phyloP scores from a whole-genome alignment of 1,140 invertebrate genomes.

The Cydia pomonella region DNA sequence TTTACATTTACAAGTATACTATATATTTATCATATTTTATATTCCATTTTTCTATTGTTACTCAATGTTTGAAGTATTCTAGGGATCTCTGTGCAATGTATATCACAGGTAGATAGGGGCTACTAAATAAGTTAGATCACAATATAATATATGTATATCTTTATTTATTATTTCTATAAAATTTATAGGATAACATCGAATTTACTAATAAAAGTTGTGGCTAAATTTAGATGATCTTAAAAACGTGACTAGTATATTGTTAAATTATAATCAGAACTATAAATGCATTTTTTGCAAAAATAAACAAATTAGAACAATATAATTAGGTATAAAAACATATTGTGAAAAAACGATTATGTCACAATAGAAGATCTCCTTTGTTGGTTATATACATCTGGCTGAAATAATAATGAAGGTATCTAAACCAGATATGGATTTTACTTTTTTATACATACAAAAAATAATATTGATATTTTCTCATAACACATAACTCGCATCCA shows the following conservation, averaged over 20 bases:
- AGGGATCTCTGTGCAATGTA: slow-evolving; percentile 5
- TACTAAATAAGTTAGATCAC: background rate
- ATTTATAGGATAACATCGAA: slow-evolving; percentile 23
- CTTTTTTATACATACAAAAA: background rate
- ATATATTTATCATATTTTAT: background rate
- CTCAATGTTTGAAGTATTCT: background rate
- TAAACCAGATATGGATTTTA: too few species aligned
- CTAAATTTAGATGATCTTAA: background rate
- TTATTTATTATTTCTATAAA: background rate
- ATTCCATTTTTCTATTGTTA: background rate
- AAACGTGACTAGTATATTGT: background rate
- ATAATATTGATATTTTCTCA: too few species aligned
- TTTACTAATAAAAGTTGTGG: slow-evolving; percentile 25
- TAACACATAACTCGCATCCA: too few species aligned
- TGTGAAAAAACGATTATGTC: background rate
- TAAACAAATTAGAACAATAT: slow-evolving; percentile 8
- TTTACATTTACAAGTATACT: slow-evolving; percentile 4
- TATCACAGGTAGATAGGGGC: background rate
- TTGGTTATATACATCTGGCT: background rate
- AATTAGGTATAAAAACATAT: background rate
- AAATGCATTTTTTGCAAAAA: background rate
- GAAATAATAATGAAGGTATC: too few species aligned
- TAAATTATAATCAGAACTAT: too few species aligned
- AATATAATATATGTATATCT: background rate
- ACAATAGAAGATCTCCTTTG: slow-evolving; percentile 8